These are phyloP conservation scores for Forbesichthys agassizii DNA, from an alignment of 2,113 vertebrate genomes.

Conservation along the genomic window DNA sequence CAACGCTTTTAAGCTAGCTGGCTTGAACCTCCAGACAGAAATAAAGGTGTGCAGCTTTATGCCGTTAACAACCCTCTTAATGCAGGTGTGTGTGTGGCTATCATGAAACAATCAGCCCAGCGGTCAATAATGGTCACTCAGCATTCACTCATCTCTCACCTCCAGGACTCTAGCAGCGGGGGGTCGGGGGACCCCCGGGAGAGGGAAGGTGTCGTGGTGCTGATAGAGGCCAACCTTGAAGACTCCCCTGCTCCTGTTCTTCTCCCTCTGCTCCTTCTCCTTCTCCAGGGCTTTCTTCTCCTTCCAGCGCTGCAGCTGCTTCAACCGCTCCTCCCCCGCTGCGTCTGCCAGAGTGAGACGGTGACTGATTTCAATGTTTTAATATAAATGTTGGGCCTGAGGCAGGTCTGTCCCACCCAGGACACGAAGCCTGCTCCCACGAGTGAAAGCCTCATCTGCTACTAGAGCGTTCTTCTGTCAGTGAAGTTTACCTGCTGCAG, in stretches of 20 bases:
- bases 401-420: too few relatives aligned
- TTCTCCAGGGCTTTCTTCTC: conserved; percentile 87
- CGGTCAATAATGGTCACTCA: neutral
- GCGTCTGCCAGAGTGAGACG: neutral
- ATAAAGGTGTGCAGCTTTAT: too few relatives aligned
- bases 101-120: neutral
- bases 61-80: too few relatives aligned
- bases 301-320: conserved; percentile 88
- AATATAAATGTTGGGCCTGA: too few relatives aligned
- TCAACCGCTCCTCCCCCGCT: conserved; percentile 75
- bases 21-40: too few relatives aligned
- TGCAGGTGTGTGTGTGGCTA: too few relatives aligned
- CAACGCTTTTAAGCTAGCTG: too few relatives aligned
- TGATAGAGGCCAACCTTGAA: conserved; percentile 88
- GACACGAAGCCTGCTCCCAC: too few relatives aligned
- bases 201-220: conserved; percentile 67
- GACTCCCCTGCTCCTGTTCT: conserved; percentile 75
- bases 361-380: too few relatives aligned
- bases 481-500: too few relatives aligned
- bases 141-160: conserved; percentile 58
- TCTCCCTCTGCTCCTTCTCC: conserved; percentile 84
- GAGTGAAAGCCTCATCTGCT: too few relatives aligned
- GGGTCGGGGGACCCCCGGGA: conserved; percentile 13
- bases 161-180: conserved; percentile 61
- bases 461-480: too few relatives aligned